Conservation (phyloP, 2,113 vertebrate species). For the Cavia porcellus region DNA sequence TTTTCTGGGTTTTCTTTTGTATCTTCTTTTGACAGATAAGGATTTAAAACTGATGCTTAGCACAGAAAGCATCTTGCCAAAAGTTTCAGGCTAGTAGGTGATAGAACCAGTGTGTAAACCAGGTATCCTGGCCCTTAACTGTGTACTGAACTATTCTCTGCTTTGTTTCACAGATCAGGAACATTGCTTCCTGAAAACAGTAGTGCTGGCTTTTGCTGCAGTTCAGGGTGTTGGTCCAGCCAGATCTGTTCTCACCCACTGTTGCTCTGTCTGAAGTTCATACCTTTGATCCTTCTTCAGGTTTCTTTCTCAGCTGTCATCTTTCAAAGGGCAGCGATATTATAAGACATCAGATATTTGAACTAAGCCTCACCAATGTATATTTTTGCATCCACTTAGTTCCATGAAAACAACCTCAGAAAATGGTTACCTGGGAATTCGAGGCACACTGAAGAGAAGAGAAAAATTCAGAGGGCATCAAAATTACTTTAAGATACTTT, state of each 20-base stretch:
- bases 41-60: not conserved
- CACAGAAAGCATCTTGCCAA: not conserved
- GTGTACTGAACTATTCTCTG: not conserved
- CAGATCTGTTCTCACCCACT: not conserved
- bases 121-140: not conserved
- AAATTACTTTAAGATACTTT: not conserved
- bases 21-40: not conserved
- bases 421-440: not conserved
- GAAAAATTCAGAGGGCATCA: not conserved
- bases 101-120: not conserved
- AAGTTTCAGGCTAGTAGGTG: not conserved
- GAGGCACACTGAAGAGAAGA: not conserved
- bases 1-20: not conserved
- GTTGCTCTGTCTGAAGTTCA: not conserved
- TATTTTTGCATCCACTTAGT: not conserved
- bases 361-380: not conserved
- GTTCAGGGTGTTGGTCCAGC: not conserved
- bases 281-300: not conserved
- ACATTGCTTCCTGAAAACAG: not conserved
- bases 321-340: not conserved
- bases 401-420: not conserved
- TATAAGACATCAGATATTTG: not conserved
- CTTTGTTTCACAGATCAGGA: not conserved
- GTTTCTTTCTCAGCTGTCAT: not conserved
- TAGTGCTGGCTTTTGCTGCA: not conserved